Evolutionary conservation across 2,113 vertebrate species (phyloP).

Genomic region (Psophia crepitans): DNA sequence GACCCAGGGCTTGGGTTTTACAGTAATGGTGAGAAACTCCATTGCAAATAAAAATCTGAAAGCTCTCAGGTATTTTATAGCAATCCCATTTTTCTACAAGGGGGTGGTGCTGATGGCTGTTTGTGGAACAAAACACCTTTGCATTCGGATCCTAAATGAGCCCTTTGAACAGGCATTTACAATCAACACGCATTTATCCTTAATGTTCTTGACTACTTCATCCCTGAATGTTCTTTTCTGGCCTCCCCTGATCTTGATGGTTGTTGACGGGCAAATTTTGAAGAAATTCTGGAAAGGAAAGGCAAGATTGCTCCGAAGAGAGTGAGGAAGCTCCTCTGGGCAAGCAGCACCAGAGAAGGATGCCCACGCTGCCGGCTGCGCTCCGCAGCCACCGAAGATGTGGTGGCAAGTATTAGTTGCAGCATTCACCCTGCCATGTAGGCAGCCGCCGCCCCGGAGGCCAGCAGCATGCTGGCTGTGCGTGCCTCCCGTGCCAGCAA

Average conservation of each 20-base stretch:
- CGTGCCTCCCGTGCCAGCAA: not conserved
- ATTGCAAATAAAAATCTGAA: not conserved
- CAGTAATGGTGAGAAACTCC: not conserved
- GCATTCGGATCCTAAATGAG: not conserved
- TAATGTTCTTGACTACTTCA: not conserved
- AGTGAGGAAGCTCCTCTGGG: not conserved
- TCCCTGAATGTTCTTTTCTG: not conserved
- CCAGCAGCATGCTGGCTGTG: not conserved
- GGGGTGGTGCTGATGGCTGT: not conserved
- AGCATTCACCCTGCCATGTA: accelerated
- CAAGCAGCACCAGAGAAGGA: not conserved
- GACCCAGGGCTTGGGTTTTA: not conserved
- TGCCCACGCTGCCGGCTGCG: not conserved
- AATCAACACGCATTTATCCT: not conserved
- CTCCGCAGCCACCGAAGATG: not conserved
- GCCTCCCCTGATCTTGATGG: not conserved
- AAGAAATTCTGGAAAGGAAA: not conserved
- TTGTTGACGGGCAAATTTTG: not conserved
- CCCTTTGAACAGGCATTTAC: not conserved
- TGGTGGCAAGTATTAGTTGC: accelerated
- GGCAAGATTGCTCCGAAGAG: not conserved
- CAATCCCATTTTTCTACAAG: not conserved
- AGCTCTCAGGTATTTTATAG: not conserved
- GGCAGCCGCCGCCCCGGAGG: accelerated
- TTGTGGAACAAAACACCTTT: not conserved